Evolutionary conservation across 53 echinoderm and acorn worm species (phyloP).

Genomic region (Paelopatides confundens): DNA sequence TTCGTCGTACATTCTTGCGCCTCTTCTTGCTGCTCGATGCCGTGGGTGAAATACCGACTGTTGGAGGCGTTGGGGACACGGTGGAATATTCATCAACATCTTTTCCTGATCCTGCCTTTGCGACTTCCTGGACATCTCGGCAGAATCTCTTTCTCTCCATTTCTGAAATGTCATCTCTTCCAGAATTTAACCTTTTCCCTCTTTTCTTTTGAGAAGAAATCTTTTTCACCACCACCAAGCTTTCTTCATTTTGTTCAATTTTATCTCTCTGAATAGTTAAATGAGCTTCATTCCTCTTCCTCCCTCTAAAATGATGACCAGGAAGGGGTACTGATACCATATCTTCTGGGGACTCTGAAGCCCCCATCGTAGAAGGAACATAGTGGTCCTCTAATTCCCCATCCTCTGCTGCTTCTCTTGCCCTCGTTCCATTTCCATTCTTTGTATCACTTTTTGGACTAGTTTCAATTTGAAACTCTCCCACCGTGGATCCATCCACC

Average conservation of each 20-base stretch:
- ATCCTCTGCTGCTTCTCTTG: background rate
- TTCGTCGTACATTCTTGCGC: background rate
- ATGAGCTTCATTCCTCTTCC: background rate
- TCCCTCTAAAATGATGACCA: background rate
- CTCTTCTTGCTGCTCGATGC: background rate
- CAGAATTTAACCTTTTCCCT: background rate
- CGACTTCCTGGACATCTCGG: background rate
- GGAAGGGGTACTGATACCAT: background rate
- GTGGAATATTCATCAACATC: background rate
- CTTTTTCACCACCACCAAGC: background rate
- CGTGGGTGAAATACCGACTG: background rate
- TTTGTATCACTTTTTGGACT: background rate
- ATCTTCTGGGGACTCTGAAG: background rate
- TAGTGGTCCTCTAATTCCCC: background rate
- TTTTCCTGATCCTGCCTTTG: background rate
- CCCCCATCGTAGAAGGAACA: conserved; percentile 15
- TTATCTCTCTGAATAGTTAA: background rate
- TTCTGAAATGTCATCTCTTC: background rate
- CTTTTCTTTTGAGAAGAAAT: background rate
- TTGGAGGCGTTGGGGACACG: conserved; percentile 1
- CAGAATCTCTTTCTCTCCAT: conserved; percentile 5
- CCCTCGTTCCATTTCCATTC: background rate
- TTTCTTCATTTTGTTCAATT: background rate
- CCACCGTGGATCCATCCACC: background rate
- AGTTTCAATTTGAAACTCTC: background rate